These are phyloP conservation scores for Drosophila equinoxialis DNA, from an alignment of 1,140 invertebrate species.

Conservation along the genomic window DNA sequence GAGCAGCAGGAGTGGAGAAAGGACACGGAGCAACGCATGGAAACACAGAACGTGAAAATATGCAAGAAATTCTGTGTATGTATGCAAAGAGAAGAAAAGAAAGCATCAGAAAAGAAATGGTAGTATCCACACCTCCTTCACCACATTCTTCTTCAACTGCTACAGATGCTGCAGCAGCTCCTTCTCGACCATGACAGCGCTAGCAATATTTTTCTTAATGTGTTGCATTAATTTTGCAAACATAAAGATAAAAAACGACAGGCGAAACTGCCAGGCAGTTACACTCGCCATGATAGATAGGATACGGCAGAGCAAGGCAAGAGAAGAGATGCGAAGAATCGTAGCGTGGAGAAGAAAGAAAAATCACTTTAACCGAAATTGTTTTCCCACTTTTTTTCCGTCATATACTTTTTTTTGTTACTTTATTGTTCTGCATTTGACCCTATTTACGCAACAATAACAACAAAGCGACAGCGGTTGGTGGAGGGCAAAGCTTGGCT, in stretches of 20 bases:
- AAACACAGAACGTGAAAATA: constrained; percentile 66
- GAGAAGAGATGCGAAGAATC: constrained; percentile 15
- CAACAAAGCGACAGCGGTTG: constrained; percentile 21
- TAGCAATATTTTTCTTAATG: constrained; percentile 75
- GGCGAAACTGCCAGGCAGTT: constrained; percentile 50
- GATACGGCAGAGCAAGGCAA: not conserved
- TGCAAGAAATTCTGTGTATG: constrained; percentile 54
- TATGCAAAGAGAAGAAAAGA: constrained; percentile 40
- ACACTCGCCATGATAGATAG: constrained; percentile 14
- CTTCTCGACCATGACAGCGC: constrained; percentile 26
- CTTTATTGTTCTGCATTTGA: constrained; percentile 43
- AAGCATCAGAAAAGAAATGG: constrained; percentile 26
- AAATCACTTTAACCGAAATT: constrained; percentile 61
- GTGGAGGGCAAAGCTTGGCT: not conserved
- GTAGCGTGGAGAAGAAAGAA: not conserved
- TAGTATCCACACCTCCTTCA: constrained; percentile 28
- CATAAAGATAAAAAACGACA: constrained; percentile 63
- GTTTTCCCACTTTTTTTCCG: constrained; percentile 33
- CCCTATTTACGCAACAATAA: constrained; percentile 45
- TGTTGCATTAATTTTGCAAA: constrained; percentile 71
- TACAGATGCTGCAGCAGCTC: constrained; percentile 1
- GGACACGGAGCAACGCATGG: constrained; percentile 25
- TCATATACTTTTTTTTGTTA: not conserved
- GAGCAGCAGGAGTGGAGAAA: constrained; percentile 11
- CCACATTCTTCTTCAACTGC: constrained; percentile 11